Evolutionary conservation across 2,888 invertebrate genomes (phyloP), one percentile per base, ranked within the genome.

Genomic region (Mesodorylaimus sp.): DNA sequence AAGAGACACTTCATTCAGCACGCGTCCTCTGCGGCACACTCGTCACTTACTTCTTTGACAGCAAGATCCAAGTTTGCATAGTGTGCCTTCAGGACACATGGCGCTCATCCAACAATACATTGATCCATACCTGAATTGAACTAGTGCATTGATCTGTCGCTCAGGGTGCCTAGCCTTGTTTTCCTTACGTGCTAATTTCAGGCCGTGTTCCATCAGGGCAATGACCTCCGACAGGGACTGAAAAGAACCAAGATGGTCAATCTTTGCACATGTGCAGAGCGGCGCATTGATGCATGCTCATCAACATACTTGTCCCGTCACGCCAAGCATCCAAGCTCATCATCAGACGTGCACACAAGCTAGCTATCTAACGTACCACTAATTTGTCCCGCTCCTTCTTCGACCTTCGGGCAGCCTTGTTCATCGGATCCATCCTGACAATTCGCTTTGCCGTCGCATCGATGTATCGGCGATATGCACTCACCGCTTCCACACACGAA

Each of bases 381-480:
- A n/a, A n/a, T n/a, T n/a, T n/a, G n/a, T n/a, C n/a, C n/a, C n/a
- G n/a, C n/a, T n/a, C n/a, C n/a, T n/a, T n/a, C n/a, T n/a, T n/a
- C n/a, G n/a, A n/a, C n/a, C n/a, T n/a, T n/a, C n/a, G n/a, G n/a
- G n/a, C n/a, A n/a, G n/a, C n/a, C 47, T 29, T 53, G 26, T 48
- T 60, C 60, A 48, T 60, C 60, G 7, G 54, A 52, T 25, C 45
- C 44, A 26, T 61, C 57, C 3, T 39, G 37, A 45, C 60, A 60
- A 38, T 60, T 57, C 21, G 38, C 29, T 19, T 32, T 38, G 39
- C 56, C 56, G 50, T 60, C 58, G 48, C 60, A 60, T 1, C 57
- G 49, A 2, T 38, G 29, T 10, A 46, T 23, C 37, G 13, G 7
- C 10, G 48, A 42, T 2, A 59, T 37, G 50, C 60, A 60, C 19